Percentiles rank a stretch among this genome's conserved stretches.
These are phyloP conservation scores for Apotomis turbidana DNA, from an alignment of 2,888 invertebrate species.

Conservation along the genomic window DNA sequence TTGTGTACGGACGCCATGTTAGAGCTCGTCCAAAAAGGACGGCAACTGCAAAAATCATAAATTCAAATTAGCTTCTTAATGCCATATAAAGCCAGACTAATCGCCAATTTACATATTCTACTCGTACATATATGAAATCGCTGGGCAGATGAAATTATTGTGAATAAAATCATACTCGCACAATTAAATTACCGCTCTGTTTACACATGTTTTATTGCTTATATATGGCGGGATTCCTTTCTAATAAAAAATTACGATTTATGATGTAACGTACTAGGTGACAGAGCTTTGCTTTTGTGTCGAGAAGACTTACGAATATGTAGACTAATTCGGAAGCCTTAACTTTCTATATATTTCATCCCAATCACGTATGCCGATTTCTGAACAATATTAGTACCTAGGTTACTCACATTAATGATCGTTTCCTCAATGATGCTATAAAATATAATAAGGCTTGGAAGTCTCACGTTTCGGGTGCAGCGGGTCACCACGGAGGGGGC, in stretches of 20 bases:
- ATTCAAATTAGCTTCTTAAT: slow-evolving; percentile 19
- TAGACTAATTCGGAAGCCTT: too few species aligned
- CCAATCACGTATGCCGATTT: too few species aligned
- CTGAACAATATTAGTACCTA: too few species aligned
- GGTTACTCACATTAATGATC: too few species aligned
- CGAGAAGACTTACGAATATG: too few species aligned
- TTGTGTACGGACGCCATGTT: slow-evolving; percentile 28
- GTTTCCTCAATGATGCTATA: too few species aligned
- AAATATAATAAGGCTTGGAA: too few species aligned
- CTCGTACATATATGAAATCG: slow-evolving; percentile 11
- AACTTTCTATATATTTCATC: too few species aligned
- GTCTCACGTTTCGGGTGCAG: too few species aligned
- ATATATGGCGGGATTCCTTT: too few species aligned
- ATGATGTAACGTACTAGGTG: neutral
- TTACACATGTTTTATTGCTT: neutral
- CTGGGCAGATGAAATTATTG: slow-evolving; percentile 14
- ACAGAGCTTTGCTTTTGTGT: too few species aligned
- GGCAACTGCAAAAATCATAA: slow-evolving; percentile 38
- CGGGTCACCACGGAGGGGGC: too few species aligned
- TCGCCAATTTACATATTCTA: slow-evolving; percentile 4
- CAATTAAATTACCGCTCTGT: neutral
- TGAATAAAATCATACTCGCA: slow-evolving; percentile 4
- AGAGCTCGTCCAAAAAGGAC: slow-evolving; percentile 37
- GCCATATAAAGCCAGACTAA: neutral
- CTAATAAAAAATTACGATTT: neutral